phyloP scores from a whole-genome alignment of 2,113 vertebrate species.

The Cyprinodon tularosa region DNA sequence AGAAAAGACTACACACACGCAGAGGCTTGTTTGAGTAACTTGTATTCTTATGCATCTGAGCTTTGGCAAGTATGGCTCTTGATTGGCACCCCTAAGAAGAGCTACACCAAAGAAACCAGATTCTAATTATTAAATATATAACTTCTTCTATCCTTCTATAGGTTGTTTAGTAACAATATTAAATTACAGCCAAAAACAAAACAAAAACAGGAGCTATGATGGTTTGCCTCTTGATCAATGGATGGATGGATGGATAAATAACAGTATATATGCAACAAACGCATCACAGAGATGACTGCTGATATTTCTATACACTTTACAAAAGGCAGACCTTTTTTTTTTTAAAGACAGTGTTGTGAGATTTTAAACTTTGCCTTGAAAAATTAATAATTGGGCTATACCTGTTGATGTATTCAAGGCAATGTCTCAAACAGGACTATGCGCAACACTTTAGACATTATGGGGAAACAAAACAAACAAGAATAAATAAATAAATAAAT shows the following conservation, averaged over 20 bases:
- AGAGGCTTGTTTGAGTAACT: background rate
- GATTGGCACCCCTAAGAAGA: background rate
- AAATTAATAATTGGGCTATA: too few relatives aligned
- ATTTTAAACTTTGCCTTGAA: too few relatives aligned
- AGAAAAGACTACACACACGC: background rate
- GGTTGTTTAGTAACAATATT: background rate
- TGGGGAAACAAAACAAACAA: too few relatives aligned
- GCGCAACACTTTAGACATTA: too few relatives aligned
- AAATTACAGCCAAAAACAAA: background rate
- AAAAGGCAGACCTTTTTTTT: background rate
- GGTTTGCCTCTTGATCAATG: background rate
- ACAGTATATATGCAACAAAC: too few relatives aligned
- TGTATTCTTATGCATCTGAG: constrained; percentile 35
- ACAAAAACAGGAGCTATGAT: background rate
- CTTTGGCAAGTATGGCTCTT: constrained; percentile 10
- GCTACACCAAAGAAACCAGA: background rate
- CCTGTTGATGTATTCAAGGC: too few relatives aligned
- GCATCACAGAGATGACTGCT: too few relatives aligned
- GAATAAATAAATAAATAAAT: too few relatives aligned
- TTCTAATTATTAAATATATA: background rate
- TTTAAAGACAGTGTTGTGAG: too few relatives aligned
- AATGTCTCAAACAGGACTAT: too few relatives aligned
- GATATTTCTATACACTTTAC: background rate
- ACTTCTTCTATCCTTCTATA: background rate
- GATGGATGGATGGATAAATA: too few relatives aligned